Percentiles rank a stretch among this genome's conserved stretches.
These are phyloP conservation scores for Ptycholaimellus sp. DNA, from an alignment of 2,888 invertebrate species.

Conservation along the genomic window DNA sequence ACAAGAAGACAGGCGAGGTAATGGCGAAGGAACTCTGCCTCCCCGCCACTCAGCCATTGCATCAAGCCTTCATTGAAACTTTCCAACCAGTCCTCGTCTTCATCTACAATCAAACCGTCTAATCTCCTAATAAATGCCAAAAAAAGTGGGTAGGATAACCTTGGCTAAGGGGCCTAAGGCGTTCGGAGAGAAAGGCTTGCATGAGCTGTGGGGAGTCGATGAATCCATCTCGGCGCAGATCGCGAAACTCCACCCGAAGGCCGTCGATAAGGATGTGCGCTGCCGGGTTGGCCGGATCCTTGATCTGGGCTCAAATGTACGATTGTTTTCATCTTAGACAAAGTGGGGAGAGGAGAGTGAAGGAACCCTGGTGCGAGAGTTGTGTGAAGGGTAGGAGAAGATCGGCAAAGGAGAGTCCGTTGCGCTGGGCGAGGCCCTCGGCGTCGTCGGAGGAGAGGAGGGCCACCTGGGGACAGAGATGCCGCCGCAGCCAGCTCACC, in stretches of 20 bases:
- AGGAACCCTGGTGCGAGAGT: conserved; percentile 26
- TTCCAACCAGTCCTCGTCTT: conserved; percentile 74
- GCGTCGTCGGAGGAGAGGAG: conserved; percentile 28
- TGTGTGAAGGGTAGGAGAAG: conserved; percentile 28
- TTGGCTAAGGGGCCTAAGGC: too few relatives aligned
- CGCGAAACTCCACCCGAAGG: conserved; percentile 26
- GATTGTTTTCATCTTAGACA: background rate
- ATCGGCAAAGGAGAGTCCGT: conserved; percentile 28
- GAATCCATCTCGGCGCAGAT: conserved; percentile 24
- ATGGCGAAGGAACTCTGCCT: conserved; percentile 61
- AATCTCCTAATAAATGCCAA: too few relatives aligned
- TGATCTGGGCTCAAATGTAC: conserved; percentile 23
- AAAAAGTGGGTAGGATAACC: too few relatives aligned
- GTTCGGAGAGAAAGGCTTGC: too few relatives aligned
- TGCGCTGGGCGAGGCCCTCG: conserved; percentile 25
- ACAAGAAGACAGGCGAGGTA: conserved; percentile 35
- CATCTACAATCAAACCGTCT: conserved; percentile 14
- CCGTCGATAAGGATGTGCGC: conserved; percentile 21
- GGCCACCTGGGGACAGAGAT: too few relatives aligned
- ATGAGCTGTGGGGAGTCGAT: too few relatives aligned
- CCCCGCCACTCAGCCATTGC: too few relatives aligned
- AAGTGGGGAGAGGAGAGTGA: background rate
- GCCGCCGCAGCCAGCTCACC: too few relatives aligned
- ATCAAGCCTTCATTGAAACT: conserved; percentile 70
- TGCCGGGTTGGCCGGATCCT: conserved; percentile 25